These are phyloP conservation scores for Pantala flavescens DNA, from an alignment of 1,140 invertebrate species.

Conservation along the genomic window DNA sequence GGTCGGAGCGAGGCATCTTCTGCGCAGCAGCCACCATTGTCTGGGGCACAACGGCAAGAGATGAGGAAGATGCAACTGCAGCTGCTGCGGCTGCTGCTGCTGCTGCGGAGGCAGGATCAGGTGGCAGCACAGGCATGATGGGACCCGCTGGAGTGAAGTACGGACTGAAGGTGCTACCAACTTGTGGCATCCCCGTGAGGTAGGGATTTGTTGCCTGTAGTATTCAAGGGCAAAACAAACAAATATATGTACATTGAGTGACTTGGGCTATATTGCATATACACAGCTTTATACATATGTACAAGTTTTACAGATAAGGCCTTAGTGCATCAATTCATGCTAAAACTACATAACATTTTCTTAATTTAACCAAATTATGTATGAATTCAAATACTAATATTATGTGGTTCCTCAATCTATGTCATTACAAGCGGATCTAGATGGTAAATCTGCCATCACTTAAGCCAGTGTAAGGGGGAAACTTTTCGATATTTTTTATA, in stretches of 20 bases:
- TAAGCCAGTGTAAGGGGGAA: too few species aligned
- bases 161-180: constrained; percentile 74
- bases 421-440: too few species aligned
- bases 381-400: too few species aligned
- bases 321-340: too few species aligned
- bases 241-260: constrained; percentile 31
- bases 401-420: too few species aligned
- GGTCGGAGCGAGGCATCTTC: constrained; percentile 87
- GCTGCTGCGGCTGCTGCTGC: not conserved
- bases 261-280: too few species aligned
- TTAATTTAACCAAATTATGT: too few species aligned
- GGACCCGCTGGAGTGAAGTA: constrained; percentile 70
- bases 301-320: too few species aligned
- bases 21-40: constrained; percentile 72
- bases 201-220: constrained; percentile 77
- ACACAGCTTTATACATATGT: too few species aligned
- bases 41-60: constrained; percentile 63
- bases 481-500: too few species aligned
- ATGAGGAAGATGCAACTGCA: constrained; percentile 34
- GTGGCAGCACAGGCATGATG: constrained; percentile 74
- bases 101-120: constrained; percentile 53
- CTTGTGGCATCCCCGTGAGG: constrained; percentile 73
- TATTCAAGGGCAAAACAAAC: constrained; percentile 32
- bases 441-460: too few species aligned
- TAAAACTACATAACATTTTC: too few species aligned